A percentile compares a stretch with the other conserved stretches of the same genome.
Evolutionary conservation across 2,797 vertebrate species (phyloP).

Genomic region (Dipus sagitta): DNA sequence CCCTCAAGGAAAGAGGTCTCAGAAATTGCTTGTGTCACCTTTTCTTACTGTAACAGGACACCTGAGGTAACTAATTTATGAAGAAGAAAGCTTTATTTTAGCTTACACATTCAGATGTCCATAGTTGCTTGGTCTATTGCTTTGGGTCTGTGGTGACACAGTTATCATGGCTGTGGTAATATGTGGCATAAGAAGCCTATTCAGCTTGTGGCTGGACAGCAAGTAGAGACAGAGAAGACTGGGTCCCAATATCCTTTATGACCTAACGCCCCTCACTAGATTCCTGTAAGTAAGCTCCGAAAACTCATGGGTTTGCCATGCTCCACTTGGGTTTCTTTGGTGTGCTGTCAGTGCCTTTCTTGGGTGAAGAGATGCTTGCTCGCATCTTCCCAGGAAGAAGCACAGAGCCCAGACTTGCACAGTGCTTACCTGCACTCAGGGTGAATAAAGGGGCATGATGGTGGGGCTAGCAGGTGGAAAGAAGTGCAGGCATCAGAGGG

Average conservation of each 20-base stretch:
- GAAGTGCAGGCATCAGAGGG: background rate
- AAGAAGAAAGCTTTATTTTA: background rate
- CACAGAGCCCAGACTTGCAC: background rate
- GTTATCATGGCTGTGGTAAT: background rate
- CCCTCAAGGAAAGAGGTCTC: background rate
- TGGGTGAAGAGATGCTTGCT: no score
- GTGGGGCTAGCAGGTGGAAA: background rate
- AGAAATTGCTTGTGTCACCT: background rate
- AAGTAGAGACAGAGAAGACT: background rate
- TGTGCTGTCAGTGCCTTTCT: background rate
- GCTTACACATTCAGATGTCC: no score
- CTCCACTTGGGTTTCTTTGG: background rate
- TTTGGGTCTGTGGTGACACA: no score
- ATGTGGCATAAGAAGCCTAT: background rate
- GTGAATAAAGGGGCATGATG: background rate
- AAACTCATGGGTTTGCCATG: background rate
- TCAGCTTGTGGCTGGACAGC: background rate
- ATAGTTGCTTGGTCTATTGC: no score
- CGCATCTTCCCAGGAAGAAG: background rate
- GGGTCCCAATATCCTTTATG: no score
- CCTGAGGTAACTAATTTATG: background rate
- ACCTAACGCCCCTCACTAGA: no score
- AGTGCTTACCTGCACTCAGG: no score
- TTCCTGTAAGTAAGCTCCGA: background rate
- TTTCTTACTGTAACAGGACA: background rate